phyloP scores from a whole-genome alignment of 1,140 invertebrate genomes.

The Leptinotarsa undecemlineata region DNA sequence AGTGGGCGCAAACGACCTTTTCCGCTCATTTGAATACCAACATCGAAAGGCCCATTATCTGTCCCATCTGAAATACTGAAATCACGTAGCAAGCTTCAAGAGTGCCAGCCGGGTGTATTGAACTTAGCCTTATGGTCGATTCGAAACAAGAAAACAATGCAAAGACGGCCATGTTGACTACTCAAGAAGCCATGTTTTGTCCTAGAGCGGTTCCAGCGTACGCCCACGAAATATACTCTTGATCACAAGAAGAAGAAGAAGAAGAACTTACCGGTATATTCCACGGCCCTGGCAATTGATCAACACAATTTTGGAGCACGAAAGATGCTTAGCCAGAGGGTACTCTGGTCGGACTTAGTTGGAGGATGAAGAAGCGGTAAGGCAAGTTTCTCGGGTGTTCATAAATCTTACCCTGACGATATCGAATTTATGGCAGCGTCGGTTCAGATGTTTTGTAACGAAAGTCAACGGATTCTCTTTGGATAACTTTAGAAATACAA shows the following conservation, averaged over 20 bases:
- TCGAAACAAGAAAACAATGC: slow-evolving; percentile 44
- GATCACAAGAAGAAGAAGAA: slow-evolving; percentile 43
- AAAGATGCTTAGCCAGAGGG: slow-evolving; percentile 5
- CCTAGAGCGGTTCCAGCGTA: slow-evolving; percentile 43
- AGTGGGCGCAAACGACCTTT: background rate
- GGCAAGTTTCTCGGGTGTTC: background rate
- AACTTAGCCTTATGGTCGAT: slow-evolving; percentile 24
- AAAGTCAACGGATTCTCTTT: too few relatives aligned
- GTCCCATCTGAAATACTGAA: slow-evolving; percentile 11
- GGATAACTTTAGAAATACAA: too few relatives aligned
- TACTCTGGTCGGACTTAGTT: background rate
- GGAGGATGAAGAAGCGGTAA: slow-evolving; percentile 8
- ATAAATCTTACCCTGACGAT: slow-evolving; percentile 2
- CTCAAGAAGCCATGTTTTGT: slow-evolving; percentile 56
- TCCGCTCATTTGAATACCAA: background rate
- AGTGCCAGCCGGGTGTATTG: slow-evolving; percentile 22
- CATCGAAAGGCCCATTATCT: slow-evolving; percentile 9
- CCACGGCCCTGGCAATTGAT: slow-evolving; percentile 30
- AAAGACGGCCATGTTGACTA: slow-evolving; percentile 55
- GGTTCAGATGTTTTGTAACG: too few relatives aligned
- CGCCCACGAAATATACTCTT: slow-evolving; percentile 50
- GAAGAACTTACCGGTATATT: slow-evolving; percentile 32
- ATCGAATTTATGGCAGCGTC: background rate
- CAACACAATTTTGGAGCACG: slow-evolving; percentile 27
- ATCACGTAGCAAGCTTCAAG: background rate